Evolutionary conservation across 2,113 vertebrate species (phyloP).

Genomic region (Climacteris rufus): DNA sequence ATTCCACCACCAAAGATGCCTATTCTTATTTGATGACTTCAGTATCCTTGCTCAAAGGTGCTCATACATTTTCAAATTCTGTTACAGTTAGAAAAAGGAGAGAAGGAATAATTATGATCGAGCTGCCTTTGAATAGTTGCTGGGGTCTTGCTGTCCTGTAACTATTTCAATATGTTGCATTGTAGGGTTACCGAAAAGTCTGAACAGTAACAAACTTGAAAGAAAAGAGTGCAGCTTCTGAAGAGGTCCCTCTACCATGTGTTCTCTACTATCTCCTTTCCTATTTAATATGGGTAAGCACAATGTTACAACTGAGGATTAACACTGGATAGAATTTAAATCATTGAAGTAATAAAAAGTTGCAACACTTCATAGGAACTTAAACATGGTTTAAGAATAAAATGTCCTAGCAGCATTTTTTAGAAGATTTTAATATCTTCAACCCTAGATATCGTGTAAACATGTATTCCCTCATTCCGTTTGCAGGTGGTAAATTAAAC

Average conservation of each 20-base stretch:
- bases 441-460: neutral
- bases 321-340: neutral
- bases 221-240: neutral
- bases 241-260: neutral
- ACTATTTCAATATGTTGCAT: neutral
- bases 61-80: slow-evolving; percentile 3
- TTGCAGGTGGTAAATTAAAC: neutral
- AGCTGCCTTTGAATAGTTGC: neutral
- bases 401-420: neutral
- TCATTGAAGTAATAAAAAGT: neutral
- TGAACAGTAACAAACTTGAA: neutral
- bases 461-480: neutral
- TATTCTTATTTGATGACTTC: neutral
- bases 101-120: neutral
- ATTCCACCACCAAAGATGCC: neutral
- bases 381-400: neutral
- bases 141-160: neutral
- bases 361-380: neutral
- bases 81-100: neutral
- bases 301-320: neutral
- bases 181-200: neutral
- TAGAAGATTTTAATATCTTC: neutral
- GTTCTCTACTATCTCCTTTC: neutral
- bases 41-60: neutral
- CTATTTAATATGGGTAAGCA: neutral